phyloP scores from a whole-genome alignment of 2,797 vertebrate species.

The Myotis myotis region DNA sequence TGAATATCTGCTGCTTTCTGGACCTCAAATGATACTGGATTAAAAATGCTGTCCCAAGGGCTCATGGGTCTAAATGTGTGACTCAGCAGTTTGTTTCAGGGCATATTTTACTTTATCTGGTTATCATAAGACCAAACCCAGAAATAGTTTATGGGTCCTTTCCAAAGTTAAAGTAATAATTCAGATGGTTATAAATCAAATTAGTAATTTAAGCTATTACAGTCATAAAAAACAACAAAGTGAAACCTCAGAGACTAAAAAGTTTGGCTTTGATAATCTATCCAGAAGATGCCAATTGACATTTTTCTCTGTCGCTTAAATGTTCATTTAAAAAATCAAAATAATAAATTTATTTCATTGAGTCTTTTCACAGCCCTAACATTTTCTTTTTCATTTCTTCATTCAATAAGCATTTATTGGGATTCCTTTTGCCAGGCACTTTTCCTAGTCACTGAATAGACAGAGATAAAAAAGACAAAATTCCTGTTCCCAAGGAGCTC shows the following conservation, averaged over 20 bases:
- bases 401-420: not conserved
- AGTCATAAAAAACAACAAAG: not conserved
- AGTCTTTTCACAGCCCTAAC: not conserved
- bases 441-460: not conserved
- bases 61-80: not conserved
- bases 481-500: not conserved
- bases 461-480: not conserved
- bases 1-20: not conserved
- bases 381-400: not conserved
- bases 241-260: constrained; percentile 1
- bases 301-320: constrained; percentile 8
- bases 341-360: not conserved
- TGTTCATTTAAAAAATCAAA: not conserved
- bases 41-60: not conserved
- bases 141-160: not conserved
- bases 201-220: not conserved
- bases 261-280: not conserved
- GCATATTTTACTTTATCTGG: not conserved
- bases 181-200: not conserved
- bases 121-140: not conserved
- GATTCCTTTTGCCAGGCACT: not conserved
- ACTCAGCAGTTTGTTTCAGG: not conserved
- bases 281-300: not conserved
- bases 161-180: constrained; percentile 23
- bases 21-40: not conserved